Base-by-base conservation (phyloP, 2,113 vertebrate genomes). In the Alligator mississippiensis region DNA sequence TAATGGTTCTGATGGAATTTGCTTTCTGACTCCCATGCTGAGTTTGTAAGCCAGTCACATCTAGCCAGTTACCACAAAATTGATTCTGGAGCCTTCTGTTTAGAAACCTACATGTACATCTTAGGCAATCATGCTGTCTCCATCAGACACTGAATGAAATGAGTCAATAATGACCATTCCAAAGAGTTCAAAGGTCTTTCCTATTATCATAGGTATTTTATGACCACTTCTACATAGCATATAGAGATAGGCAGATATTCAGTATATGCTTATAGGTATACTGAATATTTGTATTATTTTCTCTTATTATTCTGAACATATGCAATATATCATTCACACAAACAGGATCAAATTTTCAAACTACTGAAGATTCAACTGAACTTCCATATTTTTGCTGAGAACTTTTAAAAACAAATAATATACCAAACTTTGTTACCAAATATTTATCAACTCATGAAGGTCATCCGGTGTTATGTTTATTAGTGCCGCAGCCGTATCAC, bases 31-130 rank as follows among this genome's bases (percentile, higher is more conserved):
- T 15, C 70, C 91, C 38, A 13, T n/a, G 47, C 85, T 80, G 90
- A 87, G 82, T 95, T 92, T 95, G 91, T 93, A 95, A 92, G 82
- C 94, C 0, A 4, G 86, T 96, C 95, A 93, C 89, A 96, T 92
- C 84, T 80, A 92, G 62, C 79, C 89, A 59, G 89, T 94, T 92
- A 83, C 92, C 80, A 84, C 92, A 87, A 34, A 92, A 95, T 88
- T 91, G 95, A 96, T 88, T 94, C 87, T 81, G 90, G 90, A 95
- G 92, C 80, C 80, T 97, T 95, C 78, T 16, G 82, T 76, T 93
- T 87, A 94, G 88, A 93, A 88, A 83, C 82, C 59, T 80, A 68
- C 63, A 27, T 30, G 57, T 87, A 15, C 92, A 85, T 91, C 84
- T 63, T 79, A 88, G 80, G 87, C 75, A 93, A 83, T 84, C 81